Base-by-base conservation (phyloP, 2,888 invertebrate genomes). In the Ischnura elegans region DNA sequence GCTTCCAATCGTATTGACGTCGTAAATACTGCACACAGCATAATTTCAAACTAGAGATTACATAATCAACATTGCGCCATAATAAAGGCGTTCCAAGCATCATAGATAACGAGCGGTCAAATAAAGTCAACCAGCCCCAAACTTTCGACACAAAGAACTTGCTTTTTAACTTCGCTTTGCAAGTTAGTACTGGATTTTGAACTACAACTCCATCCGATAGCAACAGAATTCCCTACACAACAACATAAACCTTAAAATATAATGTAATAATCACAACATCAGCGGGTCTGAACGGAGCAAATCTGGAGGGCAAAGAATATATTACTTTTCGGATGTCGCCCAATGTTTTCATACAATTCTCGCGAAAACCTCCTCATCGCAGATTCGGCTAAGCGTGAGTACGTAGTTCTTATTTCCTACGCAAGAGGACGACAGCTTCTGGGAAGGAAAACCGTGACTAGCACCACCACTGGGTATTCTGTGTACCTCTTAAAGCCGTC, bases 81-180 rank as follows among this genome's bases (percentile, higher is more conserved):
- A 36, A 51, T 8, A 90, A 66, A 90, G 90, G 61, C 61, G 43
- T 90, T 4, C 90, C 90, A n/a, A 90, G n/a, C 90, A 90, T 90
- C 19, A 86, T 86, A 61, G 55, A 90, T 5, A 21, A 43, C n/a
- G 13, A 61, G 25, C 25, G 43, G 21, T 8, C 13, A 36, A 43
- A 76, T 13, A 0, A 29, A 13, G 29, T 36, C 16, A 8, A 36
- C 36, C 13, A 36, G 29, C 13, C 29, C 4, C 6, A 47, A 76
- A 76, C 36, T 61, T 61, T 25, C n/a, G 61, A 61, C 2, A 25
- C 21, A 21, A 61, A 21, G 16, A 61, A 25, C 8, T n/a, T 16
- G 61, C n/a, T 61, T 13, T 61, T 19, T 6, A 13, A 51, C 51
- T 51, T 51, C 51, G 51, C 6, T 51, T n/a, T n/a, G 47, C 61